Evolutionary conservation across 2,888 invertebrate species (phyloP).

Genomic region (Ochropacha duplaris): DNA sequence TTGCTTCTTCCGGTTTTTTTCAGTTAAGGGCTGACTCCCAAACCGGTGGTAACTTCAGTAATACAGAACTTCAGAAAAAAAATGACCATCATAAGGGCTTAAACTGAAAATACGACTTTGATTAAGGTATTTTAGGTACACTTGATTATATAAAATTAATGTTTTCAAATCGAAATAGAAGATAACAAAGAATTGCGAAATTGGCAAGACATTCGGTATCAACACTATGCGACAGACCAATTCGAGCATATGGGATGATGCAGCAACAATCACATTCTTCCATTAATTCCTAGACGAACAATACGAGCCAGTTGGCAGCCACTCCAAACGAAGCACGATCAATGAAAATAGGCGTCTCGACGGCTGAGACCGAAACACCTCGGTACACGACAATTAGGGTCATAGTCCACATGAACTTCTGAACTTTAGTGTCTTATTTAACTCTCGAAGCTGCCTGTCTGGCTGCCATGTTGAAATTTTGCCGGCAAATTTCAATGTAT

Average conservation of each 20-base stretch:
- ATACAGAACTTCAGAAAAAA: too few species aligned
- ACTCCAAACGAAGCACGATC: conserved; percentile 7
- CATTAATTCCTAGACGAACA: not conserved
- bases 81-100: too few species aligned
- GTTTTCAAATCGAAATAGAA: not conserved
- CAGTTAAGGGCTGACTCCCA: too few species aligned
- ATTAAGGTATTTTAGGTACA: too few species aligned
- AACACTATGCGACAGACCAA: not conserved
- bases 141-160: not conserved
- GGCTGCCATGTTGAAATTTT: not conserved
- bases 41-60: too few species aligned
- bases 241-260: not conserved
- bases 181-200: not conserved
- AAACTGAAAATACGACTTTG: too few species aligned
- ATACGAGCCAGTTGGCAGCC: not conserved
- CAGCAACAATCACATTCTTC: not conserved
- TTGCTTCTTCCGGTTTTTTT: too few species aligned
- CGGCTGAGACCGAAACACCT: not conserved
- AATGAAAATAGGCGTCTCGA: not conserved
- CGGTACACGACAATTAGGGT: not conserved
- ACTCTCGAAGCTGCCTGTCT: not conserved
- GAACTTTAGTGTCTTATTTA: not conserved
- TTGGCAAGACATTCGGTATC: not conserved
- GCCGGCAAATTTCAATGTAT: not conserved
- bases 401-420: not conserved